Percentiles rank a stretch among this genome's conserved stretches.
Conservation (phyloP, 2,888 invertebrate genomes). For the Noctuana brunneofusca region DNA sequence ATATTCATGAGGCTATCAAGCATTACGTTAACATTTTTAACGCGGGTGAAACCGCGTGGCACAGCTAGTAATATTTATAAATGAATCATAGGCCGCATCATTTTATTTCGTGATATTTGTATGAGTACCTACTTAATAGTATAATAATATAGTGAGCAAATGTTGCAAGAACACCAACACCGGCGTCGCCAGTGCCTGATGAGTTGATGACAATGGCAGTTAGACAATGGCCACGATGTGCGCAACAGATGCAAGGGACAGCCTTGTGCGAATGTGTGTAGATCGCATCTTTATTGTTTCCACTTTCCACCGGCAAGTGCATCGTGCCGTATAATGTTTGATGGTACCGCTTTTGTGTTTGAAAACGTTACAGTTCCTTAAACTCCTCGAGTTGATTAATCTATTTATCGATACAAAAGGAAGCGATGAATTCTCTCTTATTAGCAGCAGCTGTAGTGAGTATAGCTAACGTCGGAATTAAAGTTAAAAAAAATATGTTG, state of each 20-base stretch:
- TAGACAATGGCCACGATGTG: conserved; percentile 26
- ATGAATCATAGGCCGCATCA: too few species aligned
- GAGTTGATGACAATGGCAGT: conserved; percentile 28
- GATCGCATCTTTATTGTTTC: conserved; percentile 28
- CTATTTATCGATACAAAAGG: too few species aligned
- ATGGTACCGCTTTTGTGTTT: neutral
- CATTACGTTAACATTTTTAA: too few species aligned
- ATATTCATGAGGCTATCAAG: too few species aligned
- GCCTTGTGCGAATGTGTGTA: conserved; percentile 26
- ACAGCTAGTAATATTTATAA: too few species aligned
- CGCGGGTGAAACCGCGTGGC: too few species aligned
- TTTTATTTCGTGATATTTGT: neutral
- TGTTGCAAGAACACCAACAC: conserved; percentile 8
- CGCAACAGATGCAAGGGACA: conserved; percentile 18
- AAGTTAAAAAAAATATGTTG: neutral
- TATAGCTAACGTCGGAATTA: too few species aligned
- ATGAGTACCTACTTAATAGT: too few species aligned
- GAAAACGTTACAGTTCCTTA: neutral
- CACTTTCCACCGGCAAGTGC: conserved; percentile 2
- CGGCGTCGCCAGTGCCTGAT: neutral
- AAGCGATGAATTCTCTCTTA: too few species aligned
- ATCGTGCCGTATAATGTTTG: neutral
- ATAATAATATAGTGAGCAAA: neutral
- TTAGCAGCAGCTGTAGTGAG: too few species aligned
- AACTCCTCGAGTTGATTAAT: too few species aligned